Evolutionary conservation across 2,113 vertebrate genomes (phyloP).

Genomic region (Neolamprologus longior): DNA sequence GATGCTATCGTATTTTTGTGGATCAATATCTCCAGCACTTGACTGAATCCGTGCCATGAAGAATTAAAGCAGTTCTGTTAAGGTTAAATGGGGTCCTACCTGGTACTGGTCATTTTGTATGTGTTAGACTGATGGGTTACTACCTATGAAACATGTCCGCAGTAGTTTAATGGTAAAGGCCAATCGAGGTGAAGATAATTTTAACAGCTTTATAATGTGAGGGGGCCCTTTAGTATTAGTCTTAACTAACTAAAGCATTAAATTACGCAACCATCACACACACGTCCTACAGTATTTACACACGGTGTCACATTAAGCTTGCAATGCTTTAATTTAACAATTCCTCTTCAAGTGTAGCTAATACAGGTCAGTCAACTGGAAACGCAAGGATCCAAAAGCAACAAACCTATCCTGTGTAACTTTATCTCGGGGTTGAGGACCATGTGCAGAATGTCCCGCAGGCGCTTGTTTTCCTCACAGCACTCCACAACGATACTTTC

Average conservation of each 20-base stretch:
- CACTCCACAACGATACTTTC: slow-evolving; percentile 3
- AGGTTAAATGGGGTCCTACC: not conserved
- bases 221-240: not conserved
- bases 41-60: not conserved
- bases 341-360: not conserved
- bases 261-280: not conserved
- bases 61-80: not conserved
- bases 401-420: slow-evolving; percentile 26
- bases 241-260: not conserved
- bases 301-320: not conserved
- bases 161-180: not conserved
- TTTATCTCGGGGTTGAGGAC: slow-evolving; percentile 15
- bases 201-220: not conserved
- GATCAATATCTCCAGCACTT: not conserved
- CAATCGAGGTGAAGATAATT: not conserved
- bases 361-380: not conserved
- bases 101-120: not conserved
- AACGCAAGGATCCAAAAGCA: not conserved
- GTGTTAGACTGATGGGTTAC: not conserved
- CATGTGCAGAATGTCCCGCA: not conserved
- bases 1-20: not conserved
- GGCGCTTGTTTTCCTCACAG: slow-evolving; percentile 34
- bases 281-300: not conserved
- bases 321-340: not conserved
- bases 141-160: not conserved